A percentile compares a stretch with the other conserved stretches of the same genome.
These are phyloP conservation scores for Macrostomum lignano DNA, from an alignment of 1,140 invertebrate species.

Conservation along the genomic window DNA sequence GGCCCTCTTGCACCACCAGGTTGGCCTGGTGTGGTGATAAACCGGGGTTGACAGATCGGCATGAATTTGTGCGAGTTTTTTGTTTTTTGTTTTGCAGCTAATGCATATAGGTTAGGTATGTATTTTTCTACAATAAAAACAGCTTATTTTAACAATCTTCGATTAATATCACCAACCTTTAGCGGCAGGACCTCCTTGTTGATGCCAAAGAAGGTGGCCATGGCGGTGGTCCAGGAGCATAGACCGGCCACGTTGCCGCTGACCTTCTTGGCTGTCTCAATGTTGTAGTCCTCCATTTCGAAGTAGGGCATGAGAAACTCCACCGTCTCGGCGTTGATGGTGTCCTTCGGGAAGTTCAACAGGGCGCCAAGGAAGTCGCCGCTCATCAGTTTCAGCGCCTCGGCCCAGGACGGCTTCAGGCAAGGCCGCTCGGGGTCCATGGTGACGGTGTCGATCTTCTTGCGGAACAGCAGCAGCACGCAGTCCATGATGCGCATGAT, in stretches of 20 bases:
- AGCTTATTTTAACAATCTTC: too few relatives aligned
- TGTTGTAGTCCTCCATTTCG: slow-evolving; percentile 55
- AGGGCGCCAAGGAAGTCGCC: slow-evolving; percentile 68
- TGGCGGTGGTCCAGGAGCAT: slow-evolving; percentile 77
- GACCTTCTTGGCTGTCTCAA: slow-evolving; percentile 72
- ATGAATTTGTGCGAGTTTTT: too few relatives aligned
- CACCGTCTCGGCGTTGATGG: slow-evolving; percentile 85
- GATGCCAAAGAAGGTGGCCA: slow-evolving; percentile 76
- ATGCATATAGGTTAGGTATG: too few relatives aligned
- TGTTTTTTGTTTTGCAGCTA: too few relatives aligned
- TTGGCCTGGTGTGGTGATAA: too few relatives aligned
- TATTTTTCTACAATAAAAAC: too few relatives aligned
- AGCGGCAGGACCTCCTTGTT: slow-evolving; percentile 84
- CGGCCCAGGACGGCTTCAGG: slow-evolving; percentile 64
- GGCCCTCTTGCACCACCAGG: slow-evolving; percentile 59
- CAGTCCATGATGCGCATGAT: slow-evolving; percentile 97
- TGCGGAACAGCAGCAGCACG: slow-evolving; percentile 66
- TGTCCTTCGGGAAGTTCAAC: slow-evolving; percentile 81
- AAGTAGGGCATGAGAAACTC: slow-evolving; percentile 70
- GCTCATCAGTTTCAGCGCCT: slow-evolving; percentile 87
- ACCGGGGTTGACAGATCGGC: too few relatives aligned
- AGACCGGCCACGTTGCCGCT: slow-evolving; percentile 81
- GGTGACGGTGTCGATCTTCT: slow-evolving; percentile 47
- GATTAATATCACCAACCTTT: too few relatives aligned
- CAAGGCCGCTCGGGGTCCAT: slow-evolving; percentile 49